Evolutionary conservation across 2,797 vertebrate genomes (phyloP).

Genomic region (Sparidentex hasta): DNA sequence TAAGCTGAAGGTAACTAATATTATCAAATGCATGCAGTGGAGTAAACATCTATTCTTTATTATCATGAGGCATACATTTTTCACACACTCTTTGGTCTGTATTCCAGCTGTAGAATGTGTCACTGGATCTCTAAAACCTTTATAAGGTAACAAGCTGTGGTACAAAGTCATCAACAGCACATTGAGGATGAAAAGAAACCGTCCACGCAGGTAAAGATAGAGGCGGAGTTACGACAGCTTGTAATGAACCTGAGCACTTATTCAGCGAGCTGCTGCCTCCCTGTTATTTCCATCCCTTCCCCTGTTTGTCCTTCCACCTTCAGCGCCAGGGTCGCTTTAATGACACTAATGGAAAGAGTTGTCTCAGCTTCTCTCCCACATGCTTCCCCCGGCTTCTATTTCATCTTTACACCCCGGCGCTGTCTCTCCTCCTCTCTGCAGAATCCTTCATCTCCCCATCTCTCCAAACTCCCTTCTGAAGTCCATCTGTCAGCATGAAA

Average conservation of each 20-base stretch:
- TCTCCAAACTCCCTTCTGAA: slow-evolving; percentile 46
- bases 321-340: slow-evolving; percentile 66
- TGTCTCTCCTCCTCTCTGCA: slow-evolving; percentile 43
- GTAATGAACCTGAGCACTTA: slow-evolving; percentile 55
- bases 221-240: slow-evolving; percentile 26
- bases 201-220: slow-evolving; percentile 50
- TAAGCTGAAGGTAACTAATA: no score
- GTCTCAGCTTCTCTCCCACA: slow-evolving; percentile 46
- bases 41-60: neutral
- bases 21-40: no score
- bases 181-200: slow-evolving; percentile 51
- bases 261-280: slow-evolving; percentile 35
- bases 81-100: slow-evolving; percentile 1
- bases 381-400: slow-evolving; percentile 26
- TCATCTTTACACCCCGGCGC: slow-evolving; percentile 70
- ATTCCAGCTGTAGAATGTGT: slow-evolving; percentile 11
- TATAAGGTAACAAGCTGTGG: slow-evolving; percentile 35
- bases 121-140: slow-evolving; percentile 42
- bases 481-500: slow-evolving; percentile 69
- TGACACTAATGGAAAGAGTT: slow-evolving; percentile 66
- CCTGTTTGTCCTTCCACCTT: slow-evolving; percentile 66
- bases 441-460: slow-evolving; percentile 65
- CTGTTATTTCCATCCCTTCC: slow-evolving; percentile 43
- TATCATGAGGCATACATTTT: neutral
- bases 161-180: slow-evolving; percentile 33